Evolutionary conservation across 2,797 vertebrate genomes (phyloP), one percentile per base, ranked within the genome.

Genomic region (Cynodonichthys magdalenae): DNA sequence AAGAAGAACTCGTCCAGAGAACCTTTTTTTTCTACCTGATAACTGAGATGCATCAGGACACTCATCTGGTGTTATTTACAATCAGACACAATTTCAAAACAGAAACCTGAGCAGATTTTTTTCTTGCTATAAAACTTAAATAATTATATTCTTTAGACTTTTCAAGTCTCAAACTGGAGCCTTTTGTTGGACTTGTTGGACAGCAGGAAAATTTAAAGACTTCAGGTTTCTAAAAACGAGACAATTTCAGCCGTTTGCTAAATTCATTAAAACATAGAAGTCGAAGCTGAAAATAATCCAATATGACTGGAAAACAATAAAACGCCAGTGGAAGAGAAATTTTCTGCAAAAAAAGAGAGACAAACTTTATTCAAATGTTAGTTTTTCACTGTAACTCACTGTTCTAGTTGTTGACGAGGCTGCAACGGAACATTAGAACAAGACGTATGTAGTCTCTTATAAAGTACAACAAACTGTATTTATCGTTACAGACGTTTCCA

Each of bases 301-400:
- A 20, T 61, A 72, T 66, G 63, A 51, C 2, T 62, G 60, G 60
- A 81, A 64, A 45, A 52, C 49, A 36, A 70, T 39, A 12, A 71
- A 74, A 66, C 53, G 71, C 64, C 75, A 74, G 75, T 66, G 54
- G 45, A 61, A 75, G 73, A 75, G 79, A 84, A 76, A 80, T 84
- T 39, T 39, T 39, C 36, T 14, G 36, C 3, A 12, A 2, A 12
- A 39, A 39, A 3, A 12, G 11, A 39, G 1, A 39, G 11, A 1
- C 11, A 39, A 39, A 39, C 83, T 84, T 79, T 84, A 84, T 79
- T 58, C 71, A 79, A 81, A 75, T 84, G 76, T 86, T 85, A 78
- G 65, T 52, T 53, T 74, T 81, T 74, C 29, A 18, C 67, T 62
- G 11, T 39, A 39, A 39, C 14, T 39, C 11, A 44, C 60, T 15